Percentiles rank a stretch among this genome's conserved stretches.
Conservation (phyloP, 2,797 vertebrate genomes). For the Urocyon cinereoargenteus region DNA sequence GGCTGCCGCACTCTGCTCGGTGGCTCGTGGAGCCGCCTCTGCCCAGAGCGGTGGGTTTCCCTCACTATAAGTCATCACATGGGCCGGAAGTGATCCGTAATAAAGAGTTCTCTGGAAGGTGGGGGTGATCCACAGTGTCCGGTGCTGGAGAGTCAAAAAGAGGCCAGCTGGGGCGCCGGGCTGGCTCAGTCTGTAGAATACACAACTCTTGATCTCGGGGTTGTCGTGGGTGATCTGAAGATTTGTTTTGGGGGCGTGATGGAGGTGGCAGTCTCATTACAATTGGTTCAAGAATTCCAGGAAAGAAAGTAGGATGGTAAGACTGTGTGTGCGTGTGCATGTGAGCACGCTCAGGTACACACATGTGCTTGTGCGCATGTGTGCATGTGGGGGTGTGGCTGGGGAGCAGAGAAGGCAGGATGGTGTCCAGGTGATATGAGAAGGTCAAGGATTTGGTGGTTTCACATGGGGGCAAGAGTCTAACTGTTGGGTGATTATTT, state of each 20-base stretch:
- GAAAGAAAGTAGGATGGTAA: background rate
- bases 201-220: background rate
- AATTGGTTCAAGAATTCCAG: background rate
- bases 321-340: background rate
- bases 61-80: background rate
- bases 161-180: background rate
- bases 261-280: background rate
- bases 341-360: background rate
- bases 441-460: background rate
- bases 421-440: background rate
- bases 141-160: background rate
- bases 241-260: background rate
- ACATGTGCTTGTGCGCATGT: background rate
- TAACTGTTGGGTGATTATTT: background rate
- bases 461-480: background rate
- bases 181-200: background rate
- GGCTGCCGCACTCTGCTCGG: background rate
- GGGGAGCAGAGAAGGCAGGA: background rate
- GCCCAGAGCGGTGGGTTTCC: background rate
- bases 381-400: rapidly evolving
- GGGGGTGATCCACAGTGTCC: background rate
- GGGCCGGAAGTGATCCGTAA: background rate
- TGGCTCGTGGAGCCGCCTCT: background rate
- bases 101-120: background rate
- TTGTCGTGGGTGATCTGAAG: background rate